Conservation (phyloP, 1,140 invertebrate species). For the Drosophila nannoptera region DNA sequence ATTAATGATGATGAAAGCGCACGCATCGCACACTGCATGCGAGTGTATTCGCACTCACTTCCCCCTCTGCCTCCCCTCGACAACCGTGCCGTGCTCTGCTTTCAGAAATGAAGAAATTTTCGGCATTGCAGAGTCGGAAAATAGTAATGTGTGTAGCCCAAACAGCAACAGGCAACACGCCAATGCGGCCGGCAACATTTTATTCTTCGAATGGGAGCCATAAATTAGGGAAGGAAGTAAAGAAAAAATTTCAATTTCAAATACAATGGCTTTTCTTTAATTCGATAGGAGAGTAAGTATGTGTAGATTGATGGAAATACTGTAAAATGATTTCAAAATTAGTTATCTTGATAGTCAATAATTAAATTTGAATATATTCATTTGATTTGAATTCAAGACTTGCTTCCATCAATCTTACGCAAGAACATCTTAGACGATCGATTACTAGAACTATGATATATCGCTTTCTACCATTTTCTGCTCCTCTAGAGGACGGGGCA, state of each 20-base stretch:
- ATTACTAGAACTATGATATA: background rate
- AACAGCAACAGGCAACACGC: conserved; percentile 24
- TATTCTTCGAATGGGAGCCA: conserved; percentile 18
- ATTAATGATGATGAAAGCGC: conserved; percentile 75
- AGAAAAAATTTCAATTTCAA: background rate
- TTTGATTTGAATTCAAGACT: too few species aligned
- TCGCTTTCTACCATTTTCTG: too few species aligned
- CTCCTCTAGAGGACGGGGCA: background rate
- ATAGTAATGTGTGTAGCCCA: conserved; percentile 6
- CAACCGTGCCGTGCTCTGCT: conserved; percentile 1
- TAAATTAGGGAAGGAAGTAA: conserved; percentile 15
- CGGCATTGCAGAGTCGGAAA: conserved; percentile 5
- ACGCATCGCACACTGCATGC: conserved; percentile 49
- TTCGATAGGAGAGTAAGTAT: too few species aligned
- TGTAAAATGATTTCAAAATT: too few species aligned
- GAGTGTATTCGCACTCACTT: conserved; percentile 28
- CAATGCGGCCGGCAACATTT: conserved; percentile 2
- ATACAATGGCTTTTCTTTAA: background rate
- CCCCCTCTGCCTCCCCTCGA: conserved; percentile 3
- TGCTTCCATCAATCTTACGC: too few species aligned
- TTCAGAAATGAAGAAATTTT: conserved; percentile 24
- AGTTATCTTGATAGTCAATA: too few species aligned
- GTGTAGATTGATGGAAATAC: too few species aligned
- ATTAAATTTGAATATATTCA: too few species aligned
- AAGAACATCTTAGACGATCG: too few species aligned